These are phyloP conservation scores for Psittacula echo DNA, from an alignment of 2,797 vertebrate species.

Conservation along the genomic window DNA sequence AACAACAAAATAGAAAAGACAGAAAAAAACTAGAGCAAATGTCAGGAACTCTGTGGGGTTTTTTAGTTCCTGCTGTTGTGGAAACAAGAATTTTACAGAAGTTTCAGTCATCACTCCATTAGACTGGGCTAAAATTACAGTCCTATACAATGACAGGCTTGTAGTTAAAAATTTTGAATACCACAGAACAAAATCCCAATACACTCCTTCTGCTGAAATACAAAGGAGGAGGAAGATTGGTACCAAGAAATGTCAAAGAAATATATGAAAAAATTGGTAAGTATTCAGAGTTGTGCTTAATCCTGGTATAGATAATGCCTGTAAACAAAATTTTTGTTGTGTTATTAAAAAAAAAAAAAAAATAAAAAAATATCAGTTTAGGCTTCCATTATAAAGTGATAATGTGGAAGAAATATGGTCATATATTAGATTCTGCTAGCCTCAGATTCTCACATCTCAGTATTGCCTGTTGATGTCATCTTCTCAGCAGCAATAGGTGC, in stretches of 20 bases:
- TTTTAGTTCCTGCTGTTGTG: background rate
- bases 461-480: background rate
- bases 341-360: background rate
- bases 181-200: background rate
- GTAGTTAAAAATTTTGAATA: background rate
- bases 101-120: background rate
- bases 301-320: background rate
- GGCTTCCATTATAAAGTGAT: background rate
- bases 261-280: background rate
- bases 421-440: background rate
- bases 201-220: background rate
- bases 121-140: conserved; percentile 14
- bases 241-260: background rate
- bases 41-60: background rate
- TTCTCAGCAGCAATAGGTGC: background rate
- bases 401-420: background rate
- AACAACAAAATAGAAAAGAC: background rate
- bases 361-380: background rate
- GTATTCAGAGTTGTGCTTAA: background rate
- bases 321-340: background rate
- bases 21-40: background rate
- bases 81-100: background rate
- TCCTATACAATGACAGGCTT: background rate
- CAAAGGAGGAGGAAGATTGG: background rate
- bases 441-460: background rate